A percentile compares a stretch with the other conserved stretches of the same genome.
phyloP scores from a whole-genome alignment of 2,888 invertebrate species.

The Idaea dimidiata region DNA sequence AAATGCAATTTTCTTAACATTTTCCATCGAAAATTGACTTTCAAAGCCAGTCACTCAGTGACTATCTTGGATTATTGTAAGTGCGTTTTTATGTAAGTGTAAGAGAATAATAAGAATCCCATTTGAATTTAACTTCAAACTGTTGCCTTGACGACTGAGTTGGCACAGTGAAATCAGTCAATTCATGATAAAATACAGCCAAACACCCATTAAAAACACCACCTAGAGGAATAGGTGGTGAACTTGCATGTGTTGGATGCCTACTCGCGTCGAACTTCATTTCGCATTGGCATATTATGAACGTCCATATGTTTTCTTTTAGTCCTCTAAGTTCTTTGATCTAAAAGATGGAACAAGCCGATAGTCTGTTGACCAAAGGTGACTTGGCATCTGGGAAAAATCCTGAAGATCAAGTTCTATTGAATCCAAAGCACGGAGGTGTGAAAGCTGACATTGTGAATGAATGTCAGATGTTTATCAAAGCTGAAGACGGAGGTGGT shows the following conservation, averaged over 20 bases:
- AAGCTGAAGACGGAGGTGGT: slow-evolving; percentile 70
- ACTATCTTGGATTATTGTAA: neutral
- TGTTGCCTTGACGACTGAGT: slow-evolving; percentile 18
- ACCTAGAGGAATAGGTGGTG: neutral
- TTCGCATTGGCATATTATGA: neutral
- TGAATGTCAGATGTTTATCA: slow-evolving; percentile 69
- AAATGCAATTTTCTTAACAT: neutral
- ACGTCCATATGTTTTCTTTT: slow-evolving; percentile 11
- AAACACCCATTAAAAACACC: neutral
- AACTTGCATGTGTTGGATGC: neutral
- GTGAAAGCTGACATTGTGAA: slow-evolving; percentile 65
- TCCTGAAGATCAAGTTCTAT: slow-evolving; percentile 45
- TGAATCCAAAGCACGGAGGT: slow-evolving; percentile 43
- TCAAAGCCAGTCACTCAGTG: neutral
- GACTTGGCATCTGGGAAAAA: slow-evolving; percentile 31
- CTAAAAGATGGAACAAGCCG: slow-evolving; percentile 57
- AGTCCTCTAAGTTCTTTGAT: slow-evolving; percentile 17
- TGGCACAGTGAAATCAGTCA: slow-evolving; percentile 9
- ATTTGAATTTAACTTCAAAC: neutral
- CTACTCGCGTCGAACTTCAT: neutral
- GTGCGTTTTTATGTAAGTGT: neutral
- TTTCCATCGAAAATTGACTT: neutral
- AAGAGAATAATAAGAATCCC: neutral
- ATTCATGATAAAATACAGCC: neutral
- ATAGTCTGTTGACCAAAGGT: slow-evolving; percentile 43